Evolutionary conservation across 1,140 invertebrate species (phyloP).

Genomic region (Pectinophora gossypiella): DNA sequence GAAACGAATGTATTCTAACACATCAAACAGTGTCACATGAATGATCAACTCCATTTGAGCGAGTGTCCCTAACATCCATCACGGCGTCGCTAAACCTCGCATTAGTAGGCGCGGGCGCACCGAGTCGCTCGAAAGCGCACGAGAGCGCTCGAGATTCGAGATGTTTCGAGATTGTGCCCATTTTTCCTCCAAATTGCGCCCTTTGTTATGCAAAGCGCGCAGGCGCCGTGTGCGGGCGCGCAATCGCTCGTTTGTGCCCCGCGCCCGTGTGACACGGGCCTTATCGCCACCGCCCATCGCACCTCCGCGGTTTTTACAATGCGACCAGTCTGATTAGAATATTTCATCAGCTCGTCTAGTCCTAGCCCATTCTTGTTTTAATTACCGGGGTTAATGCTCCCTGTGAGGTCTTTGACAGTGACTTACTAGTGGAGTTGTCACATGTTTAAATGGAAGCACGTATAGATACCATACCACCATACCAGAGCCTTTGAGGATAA

Average conservation of each 20-base stretch:
- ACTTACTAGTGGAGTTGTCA: too few species aligned
- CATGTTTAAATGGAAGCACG: too few species aligned
- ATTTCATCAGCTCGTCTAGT: conserved; percentile 44
- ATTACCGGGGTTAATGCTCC: conserved; percentile 36
- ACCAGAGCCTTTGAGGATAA: too few species aligned
- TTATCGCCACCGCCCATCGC: conserved; percentile 50
- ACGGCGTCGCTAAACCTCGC: conserved; percentile 1
- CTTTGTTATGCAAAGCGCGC: conserved; percentile 72
- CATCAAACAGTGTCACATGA: background rate
- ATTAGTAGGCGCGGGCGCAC: background rate
- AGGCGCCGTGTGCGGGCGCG: conserved; percentile 57
- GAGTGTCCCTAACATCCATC: background rate
- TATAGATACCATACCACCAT: too few species aligned
- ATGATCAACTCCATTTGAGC: background rate
- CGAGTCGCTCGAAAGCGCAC: background rate
- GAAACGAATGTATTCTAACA: background rate
- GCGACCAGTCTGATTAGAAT: conserved; percentile 54
- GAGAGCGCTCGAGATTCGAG: conserved; percentile 20
- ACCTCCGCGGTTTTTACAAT: conserved; percentile 34
- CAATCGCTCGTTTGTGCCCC: conserved; percentile 42
- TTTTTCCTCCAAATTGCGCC: conserved; percentile 71
- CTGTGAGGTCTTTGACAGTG: conserved; percentile 22
- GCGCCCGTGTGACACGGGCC: conserved; percentile 39
- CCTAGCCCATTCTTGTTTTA: conserved; percentile 36
- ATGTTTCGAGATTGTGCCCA: conserved; percentile 53